Percentiles rank a stretch among this genome's conserved stretches.
Conservation (phyloP, 2,113 vertebrate species). For the Anser brachyrhynchus region DNA sequence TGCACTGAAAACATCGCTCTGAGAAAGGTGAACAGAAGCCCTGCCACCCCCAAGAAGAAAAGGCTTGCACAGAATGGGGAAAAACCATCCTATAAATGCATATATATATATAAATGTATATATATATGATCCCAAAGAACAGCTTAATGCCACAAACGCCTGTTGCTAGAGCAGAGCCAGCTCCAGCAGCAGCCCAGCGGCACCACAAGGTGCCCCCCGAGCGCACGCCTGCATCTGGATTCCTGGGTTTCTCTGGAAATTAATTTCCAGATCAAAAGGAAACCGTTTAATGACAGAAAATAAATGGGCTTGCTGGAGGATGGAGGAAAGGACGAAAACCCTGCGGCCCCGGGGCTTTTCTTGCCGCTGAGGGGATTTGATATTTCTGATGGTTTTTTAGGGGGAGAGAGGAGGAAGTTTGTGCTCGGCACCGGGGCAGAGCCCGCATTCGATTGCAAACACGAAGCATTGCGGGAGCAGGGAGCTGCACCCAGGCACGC, state of each 20-base stretch:
- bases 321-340: neutral
- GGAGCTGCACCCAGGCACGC: neutral
- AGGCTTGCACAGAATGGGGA: fast-evolving
- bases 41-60: neutral
- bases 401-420: neutral
- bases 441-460: neutral
- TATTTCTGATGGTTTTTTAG: neutral
- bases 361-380: neutral
- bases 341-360: neutral
- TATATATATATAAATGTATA: fast-evolving
- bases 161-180: neutral
- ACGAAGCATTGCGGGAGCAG: neutral
- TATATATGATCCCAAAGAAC: neutral
- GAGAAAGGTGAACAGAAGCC: neutral
- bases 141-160: neutral
- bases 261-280: constrained; percentile 71
- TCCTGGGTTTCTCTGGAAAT: constrained; percentile 58
- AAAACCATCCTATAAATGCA: no score
- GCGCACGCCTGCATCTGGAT: neutral
- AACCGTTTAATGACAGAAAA: constrained; percentile 43
- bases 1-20: neutral
- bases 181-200: neutral
- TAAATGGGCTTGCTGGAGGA: neutral
- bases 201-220: constrained; percentile 15
- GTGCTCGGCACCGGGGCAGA: neutral